Percentiles rank a stretch among this genome's conserved stretches.
Conservation (phyloP, 2,113 vertebrate genomes). For the Lates calcarifer region DNA sequence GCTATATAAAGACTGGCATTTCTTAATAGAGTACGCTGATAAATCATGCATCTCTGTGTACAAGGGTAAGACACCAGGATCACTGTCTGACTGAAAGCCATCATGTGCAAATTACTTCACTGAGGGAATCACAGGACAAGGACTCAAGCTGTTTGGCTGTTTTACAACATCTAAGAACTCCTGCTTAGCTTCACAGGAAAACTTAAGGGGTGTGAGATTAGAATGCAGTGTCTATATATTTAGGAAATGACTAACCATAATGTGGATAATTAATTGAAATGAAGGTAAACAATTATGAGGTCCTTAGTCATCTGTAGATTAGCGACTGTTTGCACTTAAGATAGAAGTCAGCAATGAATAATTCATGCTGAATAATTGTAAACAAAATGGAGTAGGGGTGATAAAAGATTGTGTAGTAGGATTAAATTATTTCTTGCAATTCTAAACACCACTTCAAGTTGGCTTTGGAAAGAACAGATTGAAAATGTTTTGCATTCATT, state of each 20-base stretch:
- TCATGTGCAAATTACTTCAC: conserved; percentile 69
- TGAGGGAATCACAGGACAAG: conserved; percentile 39
- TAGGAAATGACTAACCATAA: conserved; percentile 70
- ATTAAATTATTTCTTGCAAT: conserved; percentile 40
- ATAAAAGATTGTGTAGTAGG: conserved; percentile 39
- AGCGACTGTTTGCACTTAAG: conserved; percentile 72
- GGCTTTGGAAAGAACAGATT: not conserved
- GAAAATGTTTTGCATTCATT: not conserved
- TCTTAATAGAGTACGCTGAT: conserved; percentile 86
- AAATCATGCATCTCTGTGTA: conserved; percentile 87
- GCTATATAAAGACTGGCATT: conserved; percentile 81
- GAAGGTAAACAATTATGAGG: conserved; percentile 75
- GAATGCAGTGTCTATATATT: conserved; percentile 66
- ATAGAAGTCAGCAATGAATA: conserved; percentile 64
- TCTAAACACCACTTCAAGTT: conserved; percentile 30
- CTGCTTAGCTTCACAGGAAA: conserved; percentile 23
- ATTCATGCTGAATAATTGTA: conserved; percentile 72
- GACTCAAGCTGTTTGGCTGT: conserved; percentile 36
- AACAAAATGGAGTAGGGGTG: conserved; percentile 60
- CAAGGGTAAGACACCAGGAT: conserved; percentile 78
- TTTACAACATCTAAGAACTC: conserved; percentile 34
- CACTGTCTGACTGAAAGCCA: conserved; percentile 65
- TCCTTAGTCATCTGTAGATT: conserved; percentile 72
- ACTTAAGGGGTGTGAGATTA: conserved; percentile 20
- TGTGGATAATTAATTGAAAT: conserved; percentile 75